Percentiles rank a stretch among this genome's conserved stretches.
Evolutionary conservation across 2,113 vertebrate genomes (phyloP).

Genomic region (Xerus inauris): DNA sequence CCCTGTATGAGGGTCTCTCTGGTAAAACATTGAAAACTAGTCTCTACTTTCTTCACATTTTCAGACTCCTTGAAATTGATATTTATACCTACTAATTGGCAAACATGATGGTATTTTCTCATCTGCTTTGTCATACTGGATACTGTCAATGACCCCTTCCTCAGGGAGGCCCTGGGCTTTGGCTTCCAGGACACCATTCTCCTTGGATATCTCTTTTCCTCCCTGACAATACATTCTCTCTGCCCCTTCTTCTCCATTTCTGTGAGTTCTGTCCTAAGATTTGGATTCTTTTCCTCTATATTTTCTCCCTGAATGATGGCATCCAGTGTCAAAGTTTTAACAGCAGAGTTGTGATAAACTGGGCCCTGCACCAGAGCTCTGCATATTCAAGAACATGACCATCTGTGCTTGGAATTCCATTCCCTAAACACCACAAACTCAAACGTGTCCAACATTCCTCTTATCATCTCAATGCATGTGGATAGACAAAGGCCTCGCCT

Average conservation of each 20-base stretch:
- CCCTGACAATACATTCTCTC: not conserved
- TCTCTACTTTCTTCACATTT: not conserved
- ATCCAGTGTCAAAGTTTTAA: not conserved
- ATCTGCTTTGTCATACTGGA: not conserved
- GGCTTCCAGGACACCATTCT: not conserved
- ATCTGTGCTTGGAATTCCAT: not conserved
- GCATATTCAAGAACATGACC: not conserved
- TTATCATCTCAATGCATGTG: not conserved
- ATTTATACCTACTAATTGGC: not conserved
- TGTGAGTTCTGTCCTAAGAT: not conserved
- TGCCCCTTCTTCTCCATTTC: not conserved
- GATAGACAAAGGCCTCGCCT: not conserved
- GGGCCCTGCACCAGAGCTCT: not conserved
- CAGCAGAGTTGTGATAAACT: not conserved
- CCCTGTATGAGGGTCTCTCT: not conserved
- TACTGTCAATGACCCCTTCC: not conserved
- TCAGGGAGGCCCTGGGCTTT: not conserved
- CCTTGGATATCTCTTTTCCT: not conserved
- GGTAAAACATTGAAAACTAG: not conserved
- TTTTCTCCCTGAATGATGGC: not conserved
- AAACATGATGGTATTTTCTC: not conserved
- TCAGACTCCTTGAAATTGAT: not conserved
- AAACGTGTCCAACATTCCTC: not conserved
- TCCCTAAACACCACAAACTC: not conserved
- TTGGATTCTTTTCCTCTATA: not conserved